phyloP scores from a whole-genome alignment of 2,888 invertebrate species.

The Anoplius nigerrimus region DNA sequence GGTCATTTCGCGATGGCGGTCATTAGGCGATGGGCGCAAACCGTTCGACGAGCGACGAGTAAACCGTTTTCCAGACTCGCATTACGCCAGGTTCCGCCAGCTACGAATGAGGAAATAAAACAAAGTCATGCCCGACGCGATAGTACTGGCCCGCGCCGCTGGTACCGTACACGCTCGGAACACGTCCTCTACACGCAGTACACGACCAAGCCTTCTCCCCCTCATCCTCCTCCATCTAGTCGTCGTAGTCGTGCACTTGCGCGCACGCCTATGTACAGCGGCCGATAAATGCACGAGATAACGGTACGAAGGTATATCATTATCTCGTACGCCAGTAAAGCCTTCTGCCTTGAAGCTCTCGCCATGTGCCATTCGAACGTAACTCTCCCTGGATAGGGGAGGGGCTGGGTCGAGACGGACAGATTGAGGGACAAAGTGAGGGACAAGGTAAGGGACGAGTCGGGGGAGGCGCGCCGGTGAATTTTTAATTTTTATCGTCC shows the following conservation, averaged over 20 bases:
- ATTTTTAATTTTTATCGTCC: conserved; percentile 61
- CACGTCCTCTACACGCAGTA: too few relatives aligned
- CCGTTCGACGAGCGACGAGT: conserved; percentile 45
- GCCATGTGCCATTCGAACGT: too few relatives aligned
- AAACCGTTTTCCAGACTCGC: conserved; percentile 53
- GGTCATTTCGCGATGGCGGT: conserved; percentile 47
- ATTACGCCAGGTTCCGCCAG: conserved; percentile 44
- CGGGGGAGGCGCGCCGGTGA: conserved; percentile 35
- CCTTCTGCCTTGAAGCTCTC: conserved; percentile 38
- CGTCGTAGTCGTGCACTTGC: neutral
- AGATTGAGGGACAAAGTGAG: conserved; percentile 1
- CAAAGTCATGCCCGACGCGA: conserved; percentile 30
- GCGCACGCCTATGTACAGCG: conserved; percentile 32
- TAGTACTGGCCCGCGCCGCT: neutral
- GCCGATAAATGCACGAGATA: conserved; percentile 66
- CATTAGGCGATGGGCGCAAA: conserved; percentile 34
- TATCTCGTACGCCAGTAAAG: conserved; percentile 61
- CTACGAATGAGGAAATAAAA: conserved; percentile 54
- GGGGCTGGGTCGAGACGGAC: conserved; percentile 2
- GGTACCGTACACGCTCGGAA: too few relatives aligned
- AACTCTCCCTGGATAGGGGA: neutral
- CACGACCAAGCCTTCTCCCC: too few relatives aligned
- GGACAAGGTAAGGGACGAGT: conserved; percentile 12
- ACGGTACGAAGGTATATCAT: conserved; percentile 61
- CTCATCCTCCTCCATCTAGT: too few relatives aligned